phyloP scores from a whole-genome alignment of 2,888 invertebrate species.

The Eupsilia transversa region DNA sequence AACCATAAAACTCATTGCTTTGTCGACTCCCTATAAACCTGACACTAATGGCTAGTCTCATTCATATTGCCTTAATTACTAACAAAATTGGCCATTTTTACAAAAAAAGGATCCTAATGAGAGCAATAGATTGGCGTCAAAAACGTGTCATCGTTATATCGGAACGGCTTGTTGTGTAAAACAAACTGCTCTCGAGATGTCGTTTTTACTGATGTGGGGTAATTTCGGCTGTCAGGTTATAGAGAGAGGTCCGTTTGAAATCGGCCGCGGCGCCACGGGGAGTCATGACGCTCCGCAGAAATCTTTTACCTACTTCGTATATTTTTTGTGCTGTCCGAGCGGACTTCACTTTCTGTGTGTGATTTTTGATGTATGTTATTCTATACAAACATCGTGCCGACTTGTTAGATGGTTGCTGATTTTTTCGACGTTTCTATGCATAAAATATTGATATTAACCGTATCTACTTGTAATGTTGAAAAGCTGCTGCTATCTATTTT shows the following conservation, averaged over 20 bases:
- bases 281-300: constrained; percentile 83
- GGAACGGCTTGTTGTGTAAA: constrained; percentile 86
- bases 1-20: constrained; percentile 33
- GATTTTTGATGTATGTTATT: constrained; percentile 69
- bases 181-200: constrained; percentile 83
- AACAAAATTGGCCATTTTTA: constrained; percentile 58
- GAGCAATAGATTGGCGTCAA: constrained; percentile 78
- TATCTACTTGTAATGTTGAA: neutral
- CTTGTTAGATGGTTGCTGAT: constrained; percentile 16
- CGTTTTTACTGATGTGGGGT: constrained; percentile 83
- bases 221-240: constrained; percentile 88
- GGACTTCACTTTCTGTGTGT: constrained; percentile 58
- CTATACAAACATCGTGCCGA: constrained; percentile 59
- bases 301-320: constrained; percentile 80
- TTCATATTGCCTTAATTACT: constrained; percentile 64
- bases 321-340: constrained; percentile 74
- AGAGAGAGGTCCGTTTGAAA: constrained; percentile 81
- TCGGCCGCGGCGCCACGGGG: constrained; percentile 85
- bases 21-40: constrained; percentile 47
- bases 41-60: constrained; percentile 61
- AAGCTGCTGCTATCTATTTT: too few relatives aligned
- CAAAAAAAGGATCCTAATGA: constrained; percentile 73
- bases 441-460: neutral
- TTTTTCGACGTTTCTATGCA: constrained; percentile 9
- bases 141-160: constrained; percentile 80